Evolutionary conservation across 1,140 invertebrate species (phyloP).

Genomic region (Oedothorax gibbosus): DNA sequence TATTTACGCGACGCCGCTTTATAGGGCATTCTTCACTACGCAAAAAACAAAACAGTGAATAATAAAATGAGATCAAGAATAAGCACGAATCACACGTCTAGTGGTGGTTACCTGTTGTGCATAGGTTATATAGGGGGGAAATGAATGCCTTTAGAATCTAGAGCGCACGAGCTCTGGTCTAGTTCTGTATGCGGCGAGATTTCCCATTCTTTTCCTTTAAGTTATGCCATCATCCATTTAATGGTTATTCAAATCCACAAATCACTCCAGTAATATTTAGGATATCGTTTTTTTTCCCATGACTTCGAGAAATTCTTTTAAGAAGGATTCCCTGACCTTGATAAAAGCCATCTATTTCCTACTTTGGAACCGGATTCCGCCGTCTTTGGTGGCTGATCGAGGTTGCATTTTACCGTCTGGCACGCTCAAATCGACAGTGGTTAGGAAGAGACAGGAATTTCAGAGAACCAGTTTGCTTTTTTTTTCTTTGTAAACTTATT

Average conservation of each 20-base stretch:
- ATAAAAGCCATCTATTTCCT: slow-evolving; percentile 34
- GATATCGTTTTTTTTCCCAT: slow-evolving; percentile 17
- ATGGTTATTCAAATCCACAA: slow-evolving; percentile 9
- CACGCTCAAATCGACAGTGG: background rate
- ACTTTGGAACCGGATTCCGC: slow-evolving; percentile 29
- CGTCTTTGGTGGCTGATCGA: background rate
- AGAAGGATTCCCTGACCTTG: slow-evolving; percentile 47
- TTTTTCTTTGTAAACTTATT: too few species aligned
- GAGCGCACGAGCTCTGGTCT: slow-evolving; percentile 47
- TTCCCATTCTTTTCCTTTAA: slow-evolving; percentile 35
- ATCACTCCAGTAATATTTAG: slow-evolving; percentile 11
- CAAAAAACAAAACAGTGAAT: slow-evolving; percentile 43
- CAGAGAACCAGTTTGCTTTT: too few species aligned
- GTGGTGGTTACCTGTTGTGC: slow-evolving; percentile 33
- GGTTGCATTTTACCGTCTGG: slow-evolving; percentile 14
- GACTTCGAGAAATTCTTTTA: slow-evolving; percentile 13
- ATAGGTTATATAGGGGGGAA: background rate
- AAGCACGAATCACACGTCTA: slow-evolving; percentile 32
- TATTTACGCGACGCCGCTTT: slow-evolving; percentile 29
- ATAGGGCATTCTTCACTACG: slow-evolving; percentile 40
- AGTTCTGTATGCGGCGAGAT: slow-evolving; percentile 9
- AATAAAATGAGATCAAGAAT: slow-evolving; percentile 50
- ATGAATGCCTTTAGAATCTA: slow-evolving; percentile 4
- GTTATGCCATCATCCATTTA: slow-evolving; percentile 9
- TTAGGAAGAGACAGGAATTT: background rate